Percentiles rank a stretch among this genome's conserved stretches.
phyloP scores from a whole-genome alignment of 2,888 invertebrate species.

The Cetonia aurata region DNA sequence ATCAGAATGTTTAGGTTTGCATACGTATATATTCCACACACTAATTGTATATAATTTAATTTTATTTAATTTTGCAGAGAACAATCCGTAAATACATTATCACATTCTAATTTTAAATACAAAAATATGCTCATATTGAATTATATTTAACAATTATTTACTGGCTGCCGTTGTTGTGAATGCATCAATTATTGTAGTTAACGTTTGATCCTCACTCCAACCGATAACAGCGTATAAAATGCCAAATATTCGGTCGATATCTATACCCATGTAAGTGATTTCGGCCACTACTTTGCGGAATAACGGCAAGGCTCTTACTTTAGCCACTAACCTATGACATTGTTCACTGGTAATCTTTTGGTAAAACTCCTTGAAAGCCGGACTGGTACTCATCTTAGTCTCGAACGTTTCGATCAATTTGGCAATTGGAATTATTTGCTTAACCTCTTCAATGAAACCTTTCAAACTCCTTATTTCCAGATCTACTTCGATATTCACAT shows the following conservation, averaged over 20 bases:
- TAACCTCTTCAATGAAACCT: constrained; percentile 51
- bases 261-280: constrained; percentile 51
- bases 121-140: too few relatives aligned
- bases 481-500: constrained; percentile 35
- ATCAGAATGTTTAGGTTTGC: too few relatives aligned
- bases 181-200: constrained; percentile 1
- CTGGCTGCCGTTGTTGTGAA: too few relatives aligned
- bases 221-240: constrained; percentile 51
- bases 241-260: constrained; percentile 49
- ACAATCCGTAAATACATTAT: too few relatives aligned
- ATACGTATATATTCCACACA: too few relatives aligned
- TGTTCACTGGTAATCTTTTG: constrained; percentile 50
- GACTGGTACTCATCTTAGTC: constrained; percentile 52
- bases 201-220: constrained; percentile 46
- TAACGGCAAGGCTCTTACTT: constrained; percentile 51
- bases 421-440: constrained; percentile 50
- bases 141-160: neutral
- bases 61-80: too few relatives aligned
- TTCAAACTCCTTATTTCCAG: constrained; percentile 41
- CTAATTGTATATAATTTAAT: too few relatives aligned
- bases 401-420: constrained; percentile 49
- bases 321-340: constrained; percentile 51
- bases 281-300: constrained; percentile 48
- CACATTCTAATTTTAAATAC: too few relatives aligned
- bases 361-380: constrained; percentile 52